Base-by-base conservation (phyloP, 2,888 invertebrate genomes). In the Petrolisthes cinctipes region DNA sequence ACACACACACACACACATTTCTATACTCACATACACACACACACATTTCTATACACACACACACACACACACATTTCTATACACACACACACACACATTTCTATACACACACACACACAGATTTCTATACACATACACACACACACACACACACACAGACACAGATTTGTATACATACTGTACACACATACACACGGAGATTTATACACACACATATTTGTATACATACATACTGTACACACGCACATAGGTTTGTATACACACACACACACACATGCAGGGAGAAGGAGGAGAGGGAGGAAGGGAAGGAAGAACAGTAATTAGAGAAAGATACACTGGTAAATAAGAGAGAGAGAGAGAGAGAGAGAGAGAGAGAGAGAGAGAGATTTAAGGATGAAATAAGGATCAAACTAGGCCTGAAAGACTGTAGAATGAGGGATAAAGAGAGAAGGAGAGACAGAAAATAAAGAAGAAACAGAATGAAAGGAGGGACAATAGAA, bases 221-320 rank as follows among this genome's bases (percentile, higher is more conserved):
- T 17, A 14, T 75, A n/a, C 11, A n/a, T 75, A 75, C 37, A 75
- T 17, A 17, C 11, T 75, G 51, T 80, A 80, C 51, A 80, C 51
- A 80, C 51, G 51, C 51, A 80, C 51, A 80, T 80, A 80, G 2
- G 51, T 80, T 37, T 80, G 51, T 80, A 80, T 80, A 80, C 51
- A 54, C 51, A 80, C 11, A 80, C 11, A 80, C 11, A 80, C 11
- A 80, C 11, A 80, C n/a, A 20, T 14, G 20, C n/a, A 75, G 76
- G 20, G 76, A 75, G 20, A 20, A 75, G 76, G 11, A 11, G 20
- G 37, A 75, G 76, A 20, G 20, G 37, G 20, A 20, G 20, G 76
- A 20, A 20, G 20, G 76, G 20, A 20, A 75, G 37, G 11, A 20
- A 20, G 20, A 11, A 37, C n/a, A 4, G 37, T n/a, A 20, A 37